Evolutionary conservation across 2,797 vertebrate species (phyloP).

Genomic region (Percopsis omiscomaycus): DNA sequence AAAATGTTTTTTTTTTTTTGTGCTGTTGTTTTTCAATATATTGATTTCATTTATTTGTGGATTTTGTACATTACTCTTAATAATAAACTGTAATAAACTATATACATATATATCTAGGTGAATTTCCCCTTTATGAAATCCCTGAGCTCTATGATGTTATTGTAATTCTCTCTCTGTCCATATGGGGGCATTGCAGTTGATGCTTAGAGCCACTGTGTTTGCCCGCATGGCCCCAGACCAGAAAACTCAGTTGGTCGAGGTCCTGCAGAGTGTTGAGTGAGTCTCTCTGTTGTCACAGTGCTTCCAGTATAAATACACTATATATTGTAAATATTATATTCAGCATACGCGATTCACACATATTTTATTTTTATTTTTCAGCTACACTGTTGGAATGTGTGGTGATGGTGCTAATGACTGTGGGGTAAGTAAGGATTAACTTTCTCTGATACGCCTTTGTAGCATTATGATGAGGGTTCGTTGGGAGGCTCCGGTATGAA

Average conservation of each 20-base stretch:
- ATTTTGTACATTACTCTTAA: not conserved
- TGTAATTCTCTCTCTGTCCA: conserved; percentile 44
- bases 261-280: conserved; percentile 94
- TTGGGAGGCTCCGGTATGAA: too few species aligned
- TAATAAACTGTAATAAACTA: not conserved
- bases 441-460: not conserved
- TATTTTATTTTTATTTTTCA: conserved; percentile 54
- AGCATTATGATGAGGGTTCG: not conserved
- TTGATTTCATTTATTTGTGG: not conserved
- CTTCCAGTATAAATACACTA: not conserved
- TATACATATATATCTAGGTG: not conserved
- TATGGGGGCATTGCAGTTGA: conserved; percentile 79
- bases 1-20: not conserved
- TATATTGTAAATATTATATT: not conserved
- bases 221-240: conserved; percentile 97
- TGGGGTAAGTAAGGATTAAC: conserved; percentile 83
- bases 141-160: not conserved
- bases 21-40: not conserved
- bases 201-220: conserved; percentile 88
- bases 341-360: not conserved
- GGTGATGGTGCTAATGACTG: conserved; percentile 98
- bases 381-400: conserved; percentile 98
- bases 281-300: conserved; percentile 52
- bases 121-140: not conserved
- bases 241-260: conserved; percentile 95